Percentiles rank a stretch among this genome's conserved stretches.
These are phyloP conservation scores for Keiferia lycopersicella DNA, from an alignment of 2,888 invertebrate genomes.

Conservation along the genomic window DNA sequence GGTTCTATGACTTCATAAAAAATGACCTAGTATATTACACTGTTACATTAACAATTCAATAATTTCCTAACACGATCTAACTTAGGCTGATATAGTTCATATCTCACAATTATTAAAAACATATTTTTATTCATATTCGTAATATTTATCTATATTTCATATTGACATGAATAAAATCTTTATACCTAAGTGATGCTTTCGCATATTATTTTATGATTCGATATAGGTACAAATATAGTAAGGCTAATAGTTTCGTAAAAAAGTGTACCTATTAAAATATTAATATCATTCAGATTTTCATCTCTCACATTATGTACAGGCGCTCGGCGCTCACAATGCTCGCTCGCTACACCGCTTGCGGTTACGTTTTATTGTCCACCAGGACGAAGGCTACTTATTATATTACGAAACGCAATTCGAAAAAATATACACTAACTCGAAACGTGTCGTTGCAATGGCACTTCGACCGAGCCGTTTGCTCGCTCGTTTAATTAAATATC, in stretches of 20 bases:
- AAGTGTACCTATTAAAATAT: slow-evolving; percentile 68
- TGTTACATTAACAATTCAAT: slow-evolving; percentile 42
- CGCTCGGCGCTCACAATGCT: slow-evolving; percentile 32
- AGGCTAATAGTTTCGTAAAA: slow-evolving; percentile 65
- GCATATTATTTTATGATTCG: slow-evolving; percentile 44
- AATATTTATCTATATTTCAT: slow-evolving; percentile 51
- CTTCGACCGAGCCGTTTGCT: slow-evolving; percentile 68
- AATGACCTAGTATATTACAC: slow-evolving; percentile 7
- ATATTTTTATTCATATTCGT: slow-evolving; percentile 24
- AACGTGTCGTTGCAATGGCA: slow-evolving; percentile 71
- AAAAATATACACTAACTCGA: slow-evolving; percentile 56
- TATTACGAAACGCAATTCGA: slow-evolving; percentile 55
- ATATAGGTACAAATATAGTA: slow-evolving; percentile 56
- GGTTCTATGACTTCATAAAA: slow-evolving; percentile 26
- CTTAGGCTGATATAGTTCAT: slow-evolving; percentile 45
- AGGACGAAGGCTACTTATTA: slow-evolving; percentile 56
- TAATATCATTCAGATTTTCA: slow-evolving; percentile 73
- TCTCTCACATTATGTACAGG: slow-evolving; percentile 63
- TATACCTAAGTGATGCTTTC: slow-evolving; percentile 56
- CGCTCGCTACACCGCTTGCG: slow-evolving; percentile 42
- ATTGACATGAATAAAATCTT: slow-evolving; percentile 54
- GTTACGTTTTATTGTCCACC: slow-evolving; percentile 62
- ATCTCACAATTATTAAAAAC: slow-evolving; percentile 46
- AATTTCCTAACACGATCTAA: slow-evolving; percentile 52
- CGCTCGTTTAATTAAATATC: slow-evolving; percentile 53